Evolutionary conservation across 2,888 invertebrate species (phyloP).

Genomic region (Eulithis testata): DNA sequence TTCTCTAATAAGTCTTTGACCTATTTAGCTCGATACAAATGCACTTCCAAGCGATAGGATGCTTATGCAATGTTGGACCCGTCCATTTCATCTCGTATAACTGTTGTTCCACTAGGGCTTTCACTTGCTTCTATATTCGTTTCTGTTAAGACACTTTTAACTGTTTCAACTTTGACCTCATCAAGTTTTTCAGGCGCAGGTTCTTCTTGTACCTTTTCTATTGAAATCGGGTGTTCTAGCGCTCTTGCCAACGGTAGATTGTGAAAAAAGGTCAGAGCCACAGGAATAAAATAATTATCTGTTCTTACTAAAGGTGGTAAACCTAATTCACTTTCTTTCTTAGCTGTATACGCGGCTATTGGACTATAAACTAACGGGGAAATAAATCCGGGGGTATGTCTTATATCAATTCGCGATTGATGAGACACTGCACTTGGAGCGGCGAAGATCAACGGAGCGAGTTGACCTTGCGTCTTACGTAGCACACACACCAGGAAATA

Average conservation of each 20-base stretch:
- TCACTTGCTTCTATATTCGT: slow-evolving; percentile 5
- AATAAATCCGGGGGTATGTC: slow-evolving; percentile 59
- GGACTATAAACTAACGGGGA: slow-evolving; percentile 66
- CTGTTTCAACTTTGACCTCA: slow-evolving; percentile 17
- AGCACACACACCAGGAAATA: slow-evolving; percentile 55
- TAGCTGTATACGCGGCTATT: slow-evolving; percentile 47
- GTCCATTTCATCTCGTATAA: not conserved
- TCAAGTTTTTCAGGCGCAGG: slow-evolving; percentile 29
- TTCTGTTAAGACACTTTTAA: slow-evolving; percentile 14
- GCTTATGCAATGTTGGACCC: too few relatives aligned
- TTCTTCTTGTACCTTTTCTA: slow-evolving; percentile 56
- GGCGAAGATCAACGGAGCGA: slow-evolving; percentile 66
- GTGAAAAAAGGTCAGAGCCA: slow-evolving; percentile 68
- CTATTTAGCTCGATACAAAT: too few relatives aligned
- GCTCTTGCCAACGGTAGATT: slow-evolving; percentile 71
- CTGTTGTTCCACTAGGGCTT: not conserved
- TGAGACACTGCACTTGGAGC: slow-evolving; percentile 83
- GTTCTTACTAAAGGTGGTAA: slow-evolving; percentile 53
- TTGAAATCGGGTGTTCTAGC: slow-evolving; percentile 63
- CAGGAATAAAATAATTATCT: slow-evolving; percentile 61
- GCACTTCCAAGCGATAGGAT: too few relatives aligned
- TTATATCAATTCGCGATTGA: slow-evolving; percentile 82
- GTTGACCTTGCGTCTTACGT: slow-evolving; percentile 55
- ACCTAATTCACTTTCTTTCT: slow-evolving; percentile 48
- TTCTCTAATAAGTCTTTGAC: too few relatives aligned